Evolutionary conservation across 1,140 invertebrate genomes (phyloP).

Genomic region (Trialeurodes vaporariorum): DNA sequence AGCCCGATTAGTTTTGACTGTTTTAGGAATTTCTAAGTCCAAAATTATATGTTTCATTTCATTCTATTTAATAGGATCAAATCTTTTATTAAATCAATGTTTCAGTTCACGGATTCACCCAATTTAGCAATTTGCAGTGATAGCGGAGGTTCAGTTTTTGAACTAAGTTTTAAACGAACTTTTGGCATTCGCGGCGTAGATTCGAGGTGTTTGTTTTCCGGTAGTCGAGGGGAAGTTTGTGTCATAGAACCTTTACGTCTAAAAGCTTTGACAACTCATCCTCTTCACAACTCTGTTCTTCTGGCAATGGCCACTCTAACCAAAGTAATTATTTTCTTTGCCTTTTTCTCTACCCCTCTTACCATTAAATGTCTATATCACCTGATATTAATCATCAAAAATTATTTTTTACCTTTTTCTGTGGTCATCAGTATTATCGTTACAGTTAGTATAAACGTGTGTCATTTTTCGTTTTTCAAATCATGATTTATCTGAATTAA

Average conservation of each 20-base stretch:
- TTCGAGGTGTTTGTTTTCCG: constrained; percentile 82
- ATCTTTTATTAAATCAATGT: too few relatives aligned
- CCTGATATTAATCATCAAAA: background rate
- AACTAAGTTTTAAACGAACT: constrained; percentile 78
- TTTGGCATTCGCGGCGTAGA: constrained; percentile 79
- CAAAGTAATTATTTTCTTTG: constrained; percentile 44
- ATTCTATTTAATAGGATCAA: too few relatives aligned
- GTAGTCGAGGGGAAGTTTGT: constrained; percentile 88
- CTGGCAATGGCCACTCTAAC: constrained; percentile 87
- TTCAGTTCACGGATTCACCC: constrained; percentile 60
- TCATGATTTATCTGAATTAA: background rate
- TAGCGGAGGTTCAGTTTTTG: constrained; percentile 95
- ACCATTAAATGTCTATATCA: background rate
- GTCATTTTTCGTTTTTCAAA: background rate
- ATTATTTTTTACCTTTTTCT: background rate
- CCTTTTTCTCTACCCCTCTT: background rate
- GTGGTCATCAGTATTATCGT: background rate
- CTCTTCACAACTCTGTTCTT: constrained; percentile 60
- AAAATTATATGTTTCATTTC: too few relatives aligned
- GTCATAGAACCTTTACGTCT: constrained; percentile 72
- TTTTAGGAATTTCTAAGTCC: too few relatives aligned
- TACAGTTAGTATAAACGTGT: background rate
- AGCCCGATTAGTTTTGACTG: too few relatives aligned
- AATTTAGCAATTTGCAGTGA: constrained; percentile 77
- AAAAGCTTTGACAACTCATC: constrained; percentile 52